Evolutionary conservation across 2,888 invertebrate genomes (phyloP), one percentile per base, ranked within the genome.

Genomic region (Troides aeacus): DNA sequence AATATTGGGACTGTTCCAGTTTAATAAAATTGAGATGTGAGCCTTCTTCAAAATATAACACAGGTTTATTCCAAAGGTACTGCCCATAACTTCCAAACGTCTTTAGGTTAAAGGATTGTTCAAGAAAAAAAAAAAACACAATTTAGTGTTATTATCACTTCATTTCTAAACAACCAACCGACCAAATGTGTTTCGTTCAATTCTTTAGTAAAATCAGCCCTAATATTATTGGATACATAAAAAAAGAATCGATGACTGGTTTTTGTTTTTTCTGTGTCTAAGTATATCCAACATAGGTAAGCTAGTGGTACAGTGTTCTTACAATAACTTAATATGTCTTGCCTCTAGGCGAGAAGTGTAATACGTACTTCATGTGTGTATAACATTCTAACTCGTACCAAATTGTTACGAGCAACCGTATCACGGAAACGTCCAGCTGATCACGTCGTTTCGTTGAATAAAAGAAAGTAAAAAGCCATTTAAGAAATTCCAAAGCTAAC

Each of bases 11-110:
- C 70, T 72, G 74, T 74, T 78, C 75, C 74, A 75, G 76, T 74
- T 75, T 77, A 75, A 77, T 78, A 77, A 76, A 77, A 78, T 76
- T 73, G 72, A 76, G 75, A 73, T 76, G 75, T 73, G 73, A 39
- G 73, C 65, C 74, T 67, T 63, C 66, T 60, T 66, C 30, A 42
- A 70, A 70, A 70, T 67, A 60, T 67, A 63, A 46, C 69, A 69
- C 69, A 64, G 68, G 63, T 62, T 69, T 69, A 68, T 71, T 72
- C 72, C 56, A 72, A 73, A 74, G 74, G 72, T 74, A 66, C 71
- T 57, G 30, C 64, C 56, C 66, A 68, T 69, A 71, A 72, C 69
- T 74, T 72, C 62, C 70, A 57, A 67, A 61, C 36, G 62, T 42
- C 62, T 67, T 30, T 50, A 3, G 17, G 17, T 50, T 12, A 4